Conservation (phyloP, 1,140 invertebrate genomes). For the Conopomorpha cramerella region DNA sequence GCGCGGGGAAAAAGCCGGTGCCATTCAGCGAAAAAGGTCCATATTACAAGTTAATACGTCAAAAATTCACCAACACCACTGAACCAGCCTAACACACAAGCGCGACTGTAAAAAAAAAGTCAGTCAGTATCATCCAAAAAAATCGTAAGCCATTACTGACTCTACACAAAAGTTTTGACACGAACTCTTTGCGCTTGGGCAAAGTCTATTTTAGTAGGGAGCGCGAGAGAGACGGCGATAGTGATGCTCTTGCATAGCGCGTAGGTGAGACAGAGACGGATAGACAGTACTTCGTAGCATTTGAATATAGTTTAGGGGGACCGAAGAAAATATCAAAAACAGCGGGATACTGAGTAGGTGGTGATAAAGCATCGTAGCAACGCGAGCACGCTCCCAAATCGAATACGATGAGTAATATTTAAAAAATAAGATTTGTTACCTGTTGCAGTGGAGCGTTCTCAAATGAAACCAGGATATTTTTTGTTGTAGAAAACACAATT, state of each 20-base stretch:
- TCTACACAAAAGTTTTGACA: conserved; percentile 59
- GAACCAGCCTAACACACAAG: conserved; percentile 43
- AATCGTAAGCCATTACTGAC: conserved; percentile 54
- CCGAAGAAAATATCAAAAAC: conserved; percentile 39
- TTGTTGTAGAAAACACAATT: conserved; percentile 50
- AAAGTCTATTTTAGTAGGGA: conserved; percentile 56
- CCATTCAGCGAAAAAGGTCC: conserved; percentile 28
- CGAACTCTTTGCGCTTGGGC: conserved; percentile 56
- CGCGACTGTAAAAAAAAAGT: conserved; percentile 55
- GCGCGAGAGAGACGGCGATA: conserved; percentile 38
- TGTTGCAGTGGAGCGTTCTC: conserved; percentile 45
- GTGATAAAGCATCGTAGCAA: conserved; percentile 53
- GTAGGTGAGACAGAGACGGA: conserved; percentile 30
- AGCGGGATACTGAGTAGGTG: conserved; percentile 55
- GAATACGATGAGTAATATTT: conserved; percentile 59
- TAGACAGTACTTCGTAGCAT: conserved; percentile 43
- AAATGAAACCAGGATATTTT: conserved; percentile 48
- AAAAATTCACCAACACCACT: conserved; percentile 48
- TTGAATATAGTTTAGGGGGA: conserved; percentile 56
- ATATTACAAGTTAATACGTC: conserved; percentile 9
- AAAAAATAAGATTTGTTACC: conserved; percentile 58
- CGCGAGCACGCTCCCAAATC: conserved; percentile 50
- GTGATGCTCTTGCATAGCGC: conserved; percentile 20
- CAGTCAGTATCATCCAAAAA: conserved; percentile 49
- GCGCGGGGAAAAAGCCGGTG: conserved; percentile 40